phyloP scores from a whole-genome alignment of 2,888 invertebrate species.

The Drosophila quinaria region DNA sequence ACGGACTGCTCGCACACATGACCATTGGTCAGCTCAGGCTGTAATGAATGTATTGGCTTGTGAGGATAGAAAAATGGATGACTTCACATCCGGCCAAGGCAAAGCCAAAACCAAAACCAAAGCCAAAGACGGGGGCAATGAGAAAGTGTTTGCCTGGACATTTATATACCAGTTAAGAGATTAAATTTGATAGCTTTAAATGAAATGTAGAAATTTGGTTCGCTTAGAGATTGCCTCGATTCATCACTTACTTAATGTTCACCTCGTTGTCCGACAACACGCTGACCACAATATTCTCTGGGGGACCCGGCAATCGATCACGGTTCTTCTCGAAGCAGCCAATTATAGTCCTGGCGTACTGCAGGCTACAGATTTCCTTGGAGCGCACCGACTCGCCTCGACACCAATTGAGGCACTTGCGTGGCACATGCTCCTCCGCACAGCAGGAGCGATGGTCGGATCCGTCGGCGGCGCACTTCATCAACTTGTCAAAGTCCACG shows the following conservation, averaged over 20 bases:
- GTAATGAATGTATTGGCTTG: conserved; percentile 78
- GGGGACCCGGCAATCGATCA: conserved; percentile 93
- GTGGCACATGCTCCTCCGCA: conserved; percentile 91
- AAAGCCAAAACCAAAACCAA: conserved; percentile 37
- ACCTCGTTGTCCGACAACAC: conserved; percentile 88
- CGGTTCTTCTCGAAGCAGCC: conserved; percentile 93
- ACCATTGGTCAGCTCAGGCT: background rate
- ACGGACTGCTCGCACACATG: conserved; percentile 17
- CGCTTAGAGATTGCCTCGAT: background rate
- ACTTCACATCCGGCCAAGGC: conserved; percentile 63
- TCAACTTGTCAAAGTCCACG: conserved; percentile 93
- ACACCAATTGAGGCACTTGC: conserved; percentile 94
- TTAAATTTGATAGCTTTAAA: conserved; percentile 52
- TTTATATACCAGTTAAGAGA: conserved; percentile 48
- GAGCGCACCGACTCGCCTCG: conserved; percentile 90
- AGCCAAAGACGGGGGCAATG: conserved; percentile 43
- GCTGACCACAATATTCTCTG: conserved; percentile 88
- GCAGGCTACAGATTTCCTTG: conserved; percentile 89
- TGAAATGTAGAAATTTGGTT: conserved; percentile 29
- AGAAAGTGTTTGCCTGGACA: conserved; percentile 24
- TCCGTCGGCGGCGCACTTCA: conserved; percentile 94
- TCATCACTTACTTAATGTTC: conserved; percentile 85
- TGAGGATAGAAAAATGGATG: conserved; percentile 67
- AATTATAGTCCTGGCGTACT: conserved; percentile 91
- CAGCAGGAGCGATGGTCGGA: conserved; percentile 95